Evolutionary conservation across 2,888 invertebrate genomes (phyloP), one percentile per base, ranked within the genome.

Genomic region (Malthinus flaveolus): DNA sequence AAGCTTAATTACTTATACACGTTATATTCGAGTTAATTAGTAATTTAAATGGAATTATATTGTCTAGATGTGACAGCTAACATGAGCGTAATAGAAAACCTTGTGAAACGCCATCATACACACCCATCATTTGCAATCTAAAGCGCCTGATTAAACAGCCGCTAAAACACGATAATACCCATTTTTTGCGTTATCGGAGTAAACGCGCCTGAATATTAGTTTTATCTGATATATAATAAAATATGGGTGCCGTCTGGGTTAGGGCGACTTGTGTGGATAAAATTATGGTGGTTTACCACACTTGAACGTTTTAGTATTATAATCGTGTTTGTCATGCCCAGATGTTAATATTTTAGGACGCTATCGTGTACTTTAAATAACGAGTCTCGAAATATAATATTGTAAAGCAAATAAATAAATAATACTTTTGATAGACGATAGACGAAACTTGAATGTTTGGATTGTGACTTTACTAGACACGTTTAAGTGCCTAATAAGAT

Each of bases 301-400:
- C 36, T 49, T 8, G 39, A 42, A 42, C 23, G 39, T 42, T 42
- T 23, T 23, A 42, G 13, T 42, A 42, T 42, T 15, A 42, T 42
- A 13, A 42, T 42, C 23, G n/a, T 53, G 53, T 59, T 59, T 59
- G 54, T 50, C 49, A 55, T 55, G 49, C 47, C 45, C 59, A 59
- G 59, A 59, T 59, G 59, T 59, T 59, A 50, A 59, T 49, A 59
- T 54, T 59, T 59, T 54, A 50, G 42, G 23, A 23, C 23, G 23
- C 23, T 23, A 23, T 23, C 39, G 39, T 42, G 13, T 10, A n/a
- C 39, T 42, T 53, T 54, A 55, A 45, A 13, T 55, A 59, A 35
- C n/a, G 37, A 32, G 46, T 13, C 33, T 44, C 49, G 33, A 51
- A 47, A 48, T 51, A 51, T 48, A 23, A 23, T 3, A 23, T 23